Evolutionary conservation across 2,888 invertebrate genomes (phyloP).

Genomic region (Tipula unca): DNA sequence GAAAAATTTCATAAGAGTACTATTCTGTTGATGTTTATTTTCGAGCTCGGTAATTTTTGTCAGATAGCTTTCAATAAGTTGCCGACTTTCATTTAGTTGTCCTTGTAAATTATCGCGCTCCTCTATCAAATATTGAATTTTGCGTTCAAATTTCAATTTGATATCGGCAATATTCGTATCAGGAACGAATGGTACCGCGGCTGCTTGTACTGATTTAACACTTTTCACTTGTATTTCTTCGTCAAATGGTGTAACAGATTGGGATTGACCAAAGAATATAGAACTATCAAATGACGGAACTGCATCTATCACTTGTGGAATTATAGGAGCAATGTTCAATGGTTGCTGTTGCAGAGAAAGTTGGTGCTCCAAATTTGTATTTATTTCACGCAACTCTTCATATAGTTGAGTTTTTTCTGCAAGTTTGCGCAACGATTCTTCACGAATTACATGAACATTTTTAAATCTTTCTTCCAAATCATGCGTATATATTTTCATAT

Average conservation of each 20-base stretch:
- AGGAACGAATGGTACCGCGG: background rate
- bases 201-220: background rate
- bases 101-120: background rate
- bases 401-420: slow-evolving; percentile 30
- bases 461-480: slow-evolving; percentile 38
- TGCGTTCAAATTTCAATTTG: background rate
- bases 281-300: slow-evolving; percentile 20
- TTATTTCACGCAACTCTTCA: slow-evolving; percentile 23
- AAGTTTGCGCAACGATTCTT: slow-evolving; percentile 27
- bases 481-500: slow-evolving; percentile 39
- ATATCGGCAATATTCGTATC: background rate
- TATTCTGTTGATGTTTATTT: background rate
- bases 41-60: background rate
- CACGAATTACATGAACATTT: slow-evolving; percentile 30
- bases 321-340: background rate
- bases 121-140: background rate
- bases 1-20: background rate
- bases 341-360: slow-evolving; percentile 25
- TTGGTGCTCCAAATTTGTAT: slow-evolving; percentile 30
- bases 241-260: slow-evolving; percentile 1
- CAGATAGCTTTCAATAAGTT: background rate
- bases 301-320: background rate
- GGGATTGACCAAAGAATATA: slow-evolving; percentile 18
- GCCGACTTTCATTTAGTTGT: background rate
- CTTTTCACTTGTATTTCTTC: background rate